These are phyloP conservation scores for Zosterops borbonicus DNA, from an alignment of 2,113 vertebrate genomes.

Conservation along the genomic window DNA sequence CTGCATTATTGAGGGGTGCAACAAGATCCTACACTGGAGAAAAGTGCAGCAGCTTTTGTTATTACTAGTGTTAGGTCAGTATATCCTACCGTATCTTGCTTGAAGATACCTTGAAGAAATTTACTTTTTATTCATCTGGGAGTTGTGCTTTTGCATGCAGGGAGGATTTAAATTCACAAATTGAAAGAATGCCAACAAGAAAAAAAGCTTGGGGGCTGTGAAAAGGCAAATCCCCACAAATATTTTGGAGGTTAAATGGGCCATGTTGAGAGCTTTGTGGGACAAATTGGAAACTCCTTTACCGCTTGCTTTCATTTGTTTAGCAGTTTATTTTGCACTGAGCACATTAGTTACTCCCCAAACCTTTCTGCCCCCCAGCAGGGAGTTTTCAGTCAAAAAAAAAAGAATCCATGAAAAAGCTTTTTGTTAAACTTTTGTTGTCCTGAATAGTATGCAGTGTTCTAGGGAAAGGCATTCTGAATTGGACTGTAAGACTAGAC, in stretches of 20 bases:
- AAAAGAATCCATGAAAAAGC: background rate
- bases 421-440: conserved; percentile 24
- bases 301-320: background rate
- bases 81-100: background rate
- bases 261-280: background rate
- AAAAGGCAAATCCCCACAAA: background rate
- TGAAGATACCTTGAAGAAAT: background rate
- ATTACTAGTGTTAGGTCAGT: background rate
- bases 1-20: background rate
- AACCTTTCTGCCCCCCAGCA: background rate
- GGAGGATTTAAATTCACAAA: background rate
- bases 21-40: background rate
- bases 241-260: background rate
- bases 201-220: background rate
- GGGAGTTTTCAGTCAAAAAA: background rate
- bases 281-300: background rate
- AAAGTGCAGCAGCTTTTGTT: background rate
- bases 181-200: background rate
- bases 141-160: background rate
- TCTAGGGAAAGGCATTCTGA: background rate
- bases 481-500: background rate
- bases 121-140: background rate
- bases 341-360: background rate
- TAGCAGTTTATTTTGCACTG: background rate
- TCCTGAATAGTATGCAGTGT: background rate